A percentile compares a stretch with the other conserved stretches of the same genome.
These are phyloP conservation scores for Drosophila athabasca DNA, from an alignment of 1,140 invertebrate genomes.

Conservation along the genomic window DNA sequence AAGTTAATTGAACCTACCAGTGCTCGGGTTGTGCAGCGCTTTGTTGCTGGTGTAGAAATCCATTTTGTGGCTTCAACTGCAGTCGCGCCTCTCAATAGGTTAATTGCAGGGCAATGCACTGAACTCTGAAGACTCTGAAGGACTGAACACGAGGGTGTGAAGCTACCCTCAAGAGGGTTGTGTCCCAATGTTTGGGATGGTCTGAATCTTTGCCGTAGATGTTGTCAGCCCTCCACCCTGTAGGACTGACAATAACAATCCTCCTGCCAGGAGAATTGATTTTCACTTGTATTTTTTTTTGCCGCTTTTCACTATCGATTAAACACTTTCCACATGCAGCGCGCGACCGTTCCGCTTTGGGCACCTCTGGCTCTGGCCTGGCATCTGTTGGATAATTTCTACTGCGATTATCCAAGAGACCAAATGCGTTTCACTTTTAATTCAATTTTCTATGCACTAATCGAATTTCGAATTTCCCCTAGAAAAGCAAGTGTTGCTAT, in stretches of 20 bases:
- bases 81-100: constrained; percentile 41
- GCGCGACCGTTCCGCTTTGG: neutral
- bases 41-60: constrained; percentile 74
- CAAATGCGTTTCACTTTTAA: constrained; percentile 58
- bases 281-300: constrained; percentile 30
- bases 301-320: constrained; percentile 73
- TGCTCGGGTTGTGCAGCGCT: constrained; percentile 43
- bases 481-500: constrained; percentile 36
- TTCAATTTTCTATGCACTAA: constrained; percentile 48
- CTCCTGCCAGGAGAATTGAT: constrained; percentile 42
- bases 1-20: constrained; percentile 63
- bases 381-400: constrained; percentile 47
- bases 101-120: constrained; percentile 72
- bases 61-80: constrained; percentile 47
- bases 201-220: neutral
- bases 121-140: constrained; percentile 10
- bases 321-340: constrained; percentile 65
- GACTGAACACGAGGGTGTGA: constrained; percentile 37
- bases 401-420: constrained; percentile 39
- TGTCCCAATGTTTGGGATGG: constrained; percentile 17
- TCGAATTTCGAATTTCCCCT: constrained; percentile 18
- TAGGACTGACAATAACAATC: constrained; percentile 36
- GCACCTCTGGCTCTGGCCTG: constrained; percentile 44
- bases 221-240: neutral
- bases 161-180: constrained; percentile 23